phyloP scores from a whole-genome alignment of 2,888 invertebrate species.

The Melieria omissa region DNA sequence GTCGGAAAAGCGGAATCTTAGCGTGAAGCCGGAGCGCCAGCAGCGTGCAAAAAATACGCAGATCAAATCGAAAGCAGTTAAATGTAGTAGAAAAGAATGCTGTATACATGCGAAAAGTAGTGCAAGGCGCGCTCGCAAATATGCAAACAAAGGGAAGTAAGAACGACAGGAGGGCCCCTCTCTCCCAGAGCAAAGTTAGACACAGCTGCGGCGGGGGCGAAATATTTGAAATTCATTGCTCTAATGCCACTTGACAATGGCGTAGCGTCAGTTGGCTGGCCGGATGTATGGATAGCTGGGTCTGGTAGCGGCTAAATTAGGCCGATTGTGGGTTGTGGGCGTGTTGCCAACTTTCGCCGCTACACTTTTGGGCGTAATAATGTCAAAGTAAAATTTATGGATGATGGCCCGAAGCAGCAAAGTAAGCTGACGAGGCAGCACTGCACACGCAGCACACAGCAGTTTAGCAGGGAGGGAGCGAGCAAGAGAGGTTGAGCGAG shows the following conservation, averaged over 20 bases:
- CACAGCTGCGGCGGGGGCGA: background rate
- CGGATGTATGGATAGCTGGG: too few species aligned
- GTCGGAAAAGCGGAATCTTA: background rate
- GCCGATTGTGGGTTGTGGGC: background rate
- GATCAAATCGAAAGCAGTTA: background rate
- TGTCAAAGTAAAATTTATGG: slow-evolving; percentile 18
- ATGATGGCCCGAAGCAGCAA: background rate
- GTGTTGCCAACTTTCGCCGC: background rate
- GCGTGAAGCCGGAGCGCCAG: too few species aligned
- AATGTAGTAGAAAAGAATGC: slow-evolving; percentile 13
- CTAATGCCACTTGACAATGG: slow-evolving; percentile 10
- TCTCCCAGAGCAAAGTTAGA: background rate
- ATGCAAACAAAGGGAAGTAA: too few species aligned
- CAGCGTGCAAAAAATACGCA: too few species aligned
- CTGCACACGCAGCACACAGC: too few species aligned
- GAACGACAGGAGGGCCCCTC: too few species aligned
- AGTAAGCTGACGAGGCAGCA: too few species aligned
- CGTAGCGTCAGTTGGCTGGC: background rate
- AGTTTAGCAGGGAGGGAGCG: too few species aligned
- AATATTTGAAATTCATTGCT: slow-evolving; percentile 14
- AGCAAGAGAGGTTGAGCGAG: too few species aligned
- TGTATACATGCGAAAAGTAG: background rate
- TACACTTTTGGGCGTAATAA: background rate
- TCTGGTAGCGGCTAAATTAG: too few species aligned
- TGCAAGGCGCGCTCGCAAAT: too few species aligned